Base-by-base conservation (phyloP, 2,113 vertebrate genomes). In the Numida meleagris region DNA sequence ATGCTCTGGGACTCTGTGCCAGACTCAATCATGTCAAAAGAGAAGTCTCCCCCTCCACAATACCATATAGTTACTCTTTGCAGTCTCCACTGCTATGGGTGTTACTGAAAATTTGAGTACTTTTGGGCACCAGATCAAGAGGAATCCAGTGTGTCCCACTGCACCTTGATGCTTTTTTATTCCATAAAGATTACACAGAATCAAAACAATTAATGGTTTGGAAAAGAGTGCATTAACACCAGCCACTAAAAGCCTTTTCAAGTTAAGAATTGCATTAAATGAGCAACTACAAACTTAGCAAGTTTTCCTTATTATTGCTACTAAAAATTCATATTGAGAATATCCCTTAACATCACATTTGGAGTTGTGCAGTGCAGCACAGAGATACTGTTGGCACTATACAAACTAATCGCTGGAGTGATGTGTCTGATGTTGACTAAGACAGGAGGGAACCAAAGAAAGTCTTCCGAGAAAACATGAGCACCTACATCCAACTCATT, bases 21-120 rank as follows among this genome's bases (percentile, higher is more conserved):
- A 73, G 91, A 72, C 73, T 90, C 65, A 82, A 94, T 86, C 24
- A 2, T 19, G 82, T 78, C 88, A 93, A 91, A 94, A 88, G 68
- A 27, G 36, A 93, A 90, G 51, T 1, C 0, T 62, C 61, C 19
- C 48, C 53, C 80, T 65, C 42, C 93, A 88, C 8, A 38, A 77
- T 33, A 59, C 34, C 53, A 48, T 1, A 82, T 0, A 88, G 55
- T 59, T 67, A 59, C 33, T 73, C 34, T 74, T 51, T 65, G 14
- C 36, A 89, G 63, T 59, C 86, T 77, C 67, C 38, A 57, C 38
- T 61, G 68, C 51, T 81, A 34, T 43, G 46, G 17, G 33, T 62
- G 59, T 29, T 71, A 31, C 48, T 50, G 21, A 82, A 12, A 46
- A 68, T 29, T 21, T 36, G 48, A 67, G 4, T 31, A 51, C 63